Base-by-base conservation (phyloP, 2,113 vertebrate genomes). In the Spermophilus dauricus region DNA sequence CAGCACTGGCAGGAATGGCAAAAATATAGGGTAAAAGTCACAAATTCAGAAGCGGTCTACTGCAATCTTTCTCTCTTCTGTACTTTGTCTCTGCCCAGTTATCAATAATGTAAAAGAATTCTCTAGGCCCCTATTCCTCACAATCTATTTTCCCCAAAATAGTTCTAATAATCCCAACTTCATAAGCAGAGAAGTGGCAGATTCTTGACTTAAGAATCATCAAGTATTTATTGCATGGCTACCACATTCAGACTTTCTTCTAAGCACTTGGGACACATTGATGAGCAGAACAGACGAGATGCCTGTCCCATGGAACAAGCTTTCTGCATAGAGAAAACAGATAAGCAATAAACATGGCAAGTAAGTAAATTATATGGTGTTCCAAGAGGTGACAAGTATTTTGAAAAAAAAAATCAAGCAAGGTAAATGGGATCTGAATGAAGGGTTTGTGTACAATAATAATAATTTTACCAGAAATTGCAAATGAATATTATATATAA, bases 101-200 rank as follows among this genome's bases (percentile, higher is more conserved):
- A 86, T 67, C 58, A 72, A 1, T 42, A 89, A 65, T 51, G 78
- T 32, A 67, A 81, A 94, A 76, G 28, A 86, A 86, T 58, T 72
- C 45, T 72, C 83, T 10, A 89, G 48, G 14, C 4, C 75, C 51
- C 45, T 86, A 73, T 13, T 67, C n/a, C 22, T 93, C 73, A 73
- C 26, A 28, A 45, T 42, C 30, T 63, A 39, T 26, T 93, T 3
- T 30, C 88, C 91, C 73, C 18, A 65, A 92, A 83, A 61, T n/a
- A 75, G 51, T 26, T 16, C 65, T 22, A 89, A 63, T 80, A 95
- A 75, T 89, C 86, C 32, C 53, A 95, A 92, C n/a, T 63, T 92
- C 4, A 39, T 1, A 72, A 7, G 12, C 26, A 96, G 39, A n/a
- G 13, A 82, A 78, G 63, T 16, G n/a, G 53, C 26, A 91, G 30